Evolutionary conservation across 2,888 invertebrate genomes (phyloP), one percentile per base, ranked within the genome.

Genomic region (Leptopterna dolabrata): DNA sequence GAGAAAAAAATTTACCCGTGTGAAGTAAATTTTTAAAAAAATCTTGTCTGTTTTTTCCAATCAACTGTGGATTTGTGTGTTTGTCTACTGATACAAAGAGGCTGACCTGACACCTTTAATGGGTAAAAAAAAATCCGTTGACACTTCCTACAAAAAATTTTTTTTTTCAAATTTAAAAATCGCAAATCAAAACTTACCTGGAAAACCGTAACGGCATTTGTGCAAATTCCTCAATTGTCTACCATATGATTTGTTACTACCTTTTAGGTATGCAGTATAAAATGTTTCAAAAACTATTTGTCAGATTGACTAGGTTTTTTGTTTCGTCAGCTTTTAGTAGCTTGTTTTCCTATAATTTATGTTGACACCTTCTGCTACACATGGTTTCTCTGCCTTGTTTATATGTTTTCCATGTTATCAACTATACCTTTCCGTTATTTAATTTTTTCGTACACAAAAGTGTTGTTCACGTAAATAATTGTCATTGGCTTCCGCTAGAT

Each of bases 311-410:
- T 78, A 19, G 24, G 41, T 24, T 55, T 76, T 86, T 78, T 27
- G 63, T 43, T 86, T 80, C 36, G 51, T 80, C 78, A 88, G 89
- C 89, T 89, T 89, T 89, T 89, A 89, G 88, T 88, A 87, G 89
- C 89, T 89, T 89, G 87, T 89, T 88, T 88, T 78, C 76, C 78
- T 86, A 86, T 87, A 83, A 88, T 88, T 88, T 89, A 78, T 87
- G 51, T 84, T 88, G 43, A 51, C 88, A 81, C 73, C 71, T 76
- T 82, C 86, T 84, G 82, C 88, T 87, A 82, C 82, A 82, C 87
- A 89, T 88, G 83, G 70, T 89, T 89, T 85, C 85, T 85, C 85
- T 85, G 85, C 45, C 85, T 85, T 85, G 85, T 73, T 88, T 82
- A 73, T 86, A 81, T 76, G 82, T 87, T 88, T 85, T 84, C 63